phyloP scores from a whole-genome alignment of 2,888 invertebrate genomes.

The Lysandra bellargus region DNA sequence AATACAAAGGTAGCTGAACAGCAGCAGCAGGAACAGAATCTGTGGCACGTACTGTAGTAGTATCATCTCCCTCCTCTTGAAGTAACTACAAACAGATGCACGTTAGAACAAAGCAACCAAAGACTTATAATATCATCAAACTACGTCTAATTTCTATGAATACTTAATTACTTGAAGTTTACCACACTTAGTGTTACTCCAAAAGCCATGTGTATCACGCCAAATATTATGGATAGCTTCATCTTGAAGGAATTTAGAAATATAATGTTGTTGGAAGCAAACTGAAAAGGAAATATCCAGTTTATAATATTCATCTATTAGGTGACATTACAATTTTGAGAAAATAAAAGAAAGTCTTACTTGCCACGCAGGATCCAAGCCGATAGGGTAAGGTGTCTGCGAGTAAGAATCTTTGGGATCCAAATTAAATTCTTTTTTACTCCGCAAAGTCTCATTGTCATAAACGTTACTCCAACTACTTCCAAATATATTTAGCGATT shows the following conservation, averaged over 20 bases:
- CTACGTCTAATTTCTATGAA: slow-evolving; percentile 70
- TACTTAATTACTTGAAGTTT: slow-evolving; percentile 81
- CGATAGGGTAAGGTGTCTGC: slow-evolving; percentile 83
- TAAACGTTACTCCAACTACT: slow-evolving; percentile 81
- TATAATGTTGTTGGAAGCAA: slow-evolving; percentile 83
- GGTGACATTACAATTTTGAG: not conserved
- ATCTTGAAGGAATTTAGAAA: slow-evolving; percentile 88
- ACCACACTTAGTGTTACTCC: slow-evolving; percentile 84
- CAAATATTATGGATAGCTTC: slow-evolving; percentile 87
- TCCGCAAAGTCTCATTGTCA: slow-evolving; percentile 54
- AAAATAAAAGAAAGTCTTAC: slow-evolving; percentile 48
- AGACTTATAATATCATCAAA: slow-evolving; percentile 11
- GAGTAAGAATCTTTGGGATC: slow-evolving; percentile 70
- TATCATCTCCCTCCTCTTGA: slow-evolving; percentile 71
- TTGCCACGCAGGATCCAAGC: slow-evolving; percentile 87
- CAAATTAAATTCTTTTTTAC: slow-evolving; percentile 59
- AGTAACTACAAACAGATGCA: slow-evolving; percentile 62
- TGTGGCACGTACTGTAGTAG: slow-evolving; percentile 86
- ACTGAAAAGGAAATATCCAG: slow-evolving; percentile 58
- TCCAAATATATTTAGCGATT: slow-evolving; percentile 85
- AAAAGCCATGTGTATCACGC: slow-evolving; percentile 87
- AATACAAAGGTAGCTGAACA: slow-evolving; percentile 85
- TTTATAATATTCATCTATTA: not conserved
- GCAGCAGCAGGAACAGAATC: slow-evolving; percentile 82
- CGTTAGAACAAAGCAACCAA: slow-evolving; percentile 18